These are phyloP conservation scores for Tor tambroides DNA, from an alignment of 2,113 vertebrate genomes.

Conservation along the genomic window DNA sequence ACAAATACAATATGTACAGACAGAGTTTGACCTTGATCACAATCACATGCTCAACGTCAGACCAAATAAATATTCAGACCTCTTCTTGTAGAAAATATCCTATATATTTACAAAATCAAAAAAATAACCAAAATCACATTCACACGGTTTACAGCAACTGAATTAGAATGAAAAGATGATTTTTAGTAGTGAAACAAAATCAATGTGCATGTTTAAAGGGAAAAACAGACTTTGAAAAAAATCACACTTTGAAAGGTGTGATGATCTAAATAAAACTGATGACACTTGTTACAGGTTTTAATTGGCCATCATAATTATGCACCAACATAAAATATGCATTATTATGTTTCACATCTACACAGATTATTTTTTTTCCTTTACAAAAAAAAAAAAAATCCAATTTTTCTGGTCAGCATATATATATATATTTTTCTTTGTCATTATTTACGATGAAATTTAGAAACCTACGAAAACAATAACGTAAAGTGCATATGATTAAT, in stretches of 20 bases:
- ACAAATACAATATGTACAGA: constrained; percentile 81
- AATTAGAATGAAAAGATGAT: constrained; percentile 53
- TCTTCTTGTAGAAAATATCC: constrained; percentile 86
- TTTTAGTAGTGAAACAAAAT: constrained; percentile 33
- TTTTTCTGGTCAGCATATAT: not conserved
- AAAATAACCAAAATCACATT: constrained; percentile 81
- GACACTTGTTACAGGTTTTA: constrained; percentile 1
- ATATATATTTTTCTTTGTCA: not conserved
- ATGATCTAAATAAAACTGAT: constrained; percentile 8
- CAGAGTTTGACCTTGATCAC: constrained; percentile 75
- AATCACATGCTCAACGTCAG: constrained; percentile 91
- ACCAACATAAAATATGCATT: constrained; percentile 15
- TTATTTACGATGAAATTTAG: not conserved
- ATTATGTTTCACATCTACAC: not conserved
- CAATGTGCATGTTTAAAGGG: constrained; percentile 47
- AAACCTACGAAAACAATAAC: constrained; percentile 59
- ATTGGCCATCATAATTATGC: constrained; percentile 34
- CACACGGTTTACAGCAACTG: constrained; percentile 77
- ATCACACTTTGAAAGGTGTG: constrained; percentile 26
- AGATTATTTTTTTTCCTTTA: not conserved
- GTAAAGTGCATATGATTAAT: constrained; percentile 78
- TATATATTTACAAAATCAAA: constrained; percentile 90
- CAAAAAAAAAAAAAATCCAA: not conserved
- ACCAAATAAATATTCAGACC: constrained; percentile 82
- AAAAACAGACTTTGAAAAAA: constrained; percentile 33